phyloP scores from a whole-genome alignment of 2,888 invertebrate species.

The Hololepta plana region DNA sequence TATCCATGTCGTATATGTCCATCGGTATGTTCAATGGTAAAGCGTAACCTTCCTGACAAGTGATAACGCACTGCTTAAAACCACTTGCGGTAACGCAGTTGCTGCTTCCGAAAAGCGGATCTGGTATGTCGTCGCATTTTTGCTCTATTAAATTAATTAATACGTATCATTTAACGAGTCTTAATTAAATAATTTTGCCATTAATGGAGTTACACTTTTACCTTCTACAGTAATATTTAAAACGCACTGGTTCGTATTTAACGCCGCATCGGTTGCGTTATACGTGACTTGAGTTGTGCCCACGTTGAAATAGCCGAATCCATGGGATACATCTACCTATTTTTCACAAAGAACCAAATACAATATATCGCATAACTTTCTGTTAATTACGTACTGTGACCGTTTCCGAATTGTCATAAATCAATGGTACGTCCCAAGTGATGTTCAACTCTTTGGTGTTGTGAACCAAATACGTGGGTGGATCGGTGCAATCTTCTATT shows the following conservation, averaged over 20 bases:
- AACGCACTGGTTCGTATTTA: constrained; percentile 37
- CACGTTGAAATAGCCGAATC: constrained; percentile 30
- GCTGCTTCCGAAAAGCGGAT: constrained; percentile 20
- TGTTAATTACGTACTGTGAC: constrained; percentile 14
- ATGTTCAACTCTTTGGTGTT: constrained; percentile 26
- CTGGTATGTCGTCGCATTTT: constrained; percentile 18
- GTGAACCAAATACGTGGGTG: constrained; percentile 28
- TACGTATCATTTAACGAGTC: neutral
- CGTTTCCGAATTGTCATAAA: constrained; percentile 36
- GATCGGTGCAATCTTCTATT: constrained; percentile 39
- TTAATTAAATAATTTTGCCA: neutral
- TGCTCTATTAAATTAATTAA: constrained; percentile 13
- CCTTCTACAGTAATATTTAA: constrained; percentile 42
- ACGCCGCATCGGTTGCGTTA: constrained; percentile 35
- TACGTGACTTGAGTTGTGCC: constrained; percentile 39
- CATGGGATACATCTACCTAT: constrained; percentile 24
- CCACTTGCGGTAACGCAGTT: constrained; percentile 16
- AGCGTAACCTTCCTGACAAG: constrained; percentile 41
- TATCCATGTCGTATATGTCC: constrained; percentile 11
- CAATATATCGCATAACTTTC: too few species aligned
- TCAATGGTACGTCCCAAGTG: constrained; percentile 38
- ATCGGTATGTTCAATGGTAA: constrained; percentile 27
- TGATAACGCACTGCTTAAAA: constrained; percentile 31
- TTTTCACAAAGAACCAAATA: too few species aligned
- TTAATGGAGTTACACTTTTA: constrained; percentile 12